These are phyloP conservation scores for Drosophila arizonae DNA, from an alignment of 1,140 invertebrate species.

Conservation along the genomic window DNA sequence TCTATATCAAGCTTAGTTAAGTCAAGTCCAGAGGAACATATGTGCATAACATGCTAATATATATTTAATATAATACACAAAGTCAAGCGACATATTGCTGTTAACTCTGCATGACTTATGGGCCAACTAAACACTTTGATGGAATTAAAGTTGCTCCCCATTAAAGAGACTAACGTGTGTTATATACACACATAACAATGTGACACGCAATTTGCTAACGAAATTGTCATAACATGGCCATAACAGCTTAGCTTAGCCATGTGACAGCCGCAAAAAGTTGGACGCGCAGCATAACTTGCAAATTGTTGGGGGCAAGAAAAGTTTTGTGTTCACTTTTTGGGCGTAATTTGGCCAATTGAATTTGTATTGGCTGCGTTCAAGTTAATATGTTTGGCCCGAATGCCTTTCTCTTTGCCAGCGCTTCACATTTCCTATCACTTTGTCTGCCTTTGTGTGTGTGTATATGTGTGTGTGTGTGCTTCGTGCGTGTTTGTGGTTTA, in stretches of 20 bases:
- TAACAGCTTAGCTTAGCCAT: constrained; percentile 23
- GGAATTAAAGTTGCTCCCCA: too few species aligned
- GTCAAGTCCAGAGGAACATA: too few species aligned
- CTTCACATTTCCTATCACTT: not conserved
- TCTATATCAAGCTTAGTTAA: too few species aligned
- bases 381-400: constrained; percentile 27
- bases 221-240: constrained; percentile 46
- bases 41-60: too few species aligned
- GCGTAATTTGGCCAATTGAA: constrained; percentile 67
- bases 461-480: constrained; percentile 59
- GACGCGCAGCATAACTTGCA: constrained; percentile 35
- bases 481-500: constrained; percentile 68
- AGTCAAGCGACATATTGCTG: too few species aligned
- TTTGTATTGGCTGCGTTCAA: constrained; percentile 48
- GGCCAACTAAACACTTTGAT: too few species aligned
- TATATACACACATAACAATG: not conserved
- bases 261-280: constrained; percentile 40
- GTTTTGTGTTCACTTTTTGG: constrained; percentile 44
- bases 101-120: too few species aligned
- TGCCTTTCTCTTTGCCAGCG: not conserved
- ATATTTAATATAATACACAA: too few species aligned
- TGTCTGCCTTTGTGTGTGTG: constrained; percentile 11
- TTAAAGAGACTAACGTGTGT: too few species aligned
- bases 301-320: constrained; percentile 27
- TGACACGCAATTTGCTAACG: constrained; percentile 40